These are phyloP conservation scores for Jordanella pulchra DNA, from an alignment of 2,797 vertebrate genomes.

Conservation along the genomic window DNA sequence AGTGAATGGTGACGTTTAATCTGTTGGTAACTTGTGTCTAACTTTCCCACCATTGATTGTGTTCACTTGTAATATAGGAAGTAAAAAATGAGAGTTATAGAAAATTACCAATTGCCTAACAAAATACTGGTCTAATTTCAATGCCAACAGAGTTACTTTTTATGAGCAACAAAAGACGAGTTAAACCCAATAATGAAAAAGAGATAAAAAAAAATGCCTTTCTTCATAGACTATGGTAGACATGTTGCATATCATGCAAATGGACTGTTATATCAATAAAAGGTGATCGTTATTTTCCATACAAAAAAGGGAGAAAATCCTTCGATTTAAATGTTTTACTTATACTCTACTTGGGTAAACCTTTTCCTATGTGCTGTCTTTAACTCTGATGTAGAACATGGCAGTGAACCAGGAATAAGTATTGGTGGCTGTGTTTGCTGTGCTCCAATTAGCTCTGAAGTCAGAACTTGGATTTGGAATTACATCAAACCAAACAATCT, in stretches of 20 bases:
- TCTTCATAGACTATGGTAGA: slow-evolving; percentile 11
- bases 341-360: slow-evolving; percentile 43
- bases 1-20: not conserved
- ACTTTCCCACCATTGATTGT: slow-evolving; percentile 47
- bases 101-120: slow-evolving; percentile 17
- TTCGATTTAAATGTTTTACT: slow-evolving; percentile 19
- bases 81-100: slow-evolving; percentile 3
- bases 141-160: slow-evolving; percentile 47
- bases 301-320: not conserved
- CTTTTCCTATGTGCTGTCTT: slow-evolving; percentile 6
- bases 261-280: slow-evolving; percentile 14
- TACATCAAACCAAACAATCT: not conserved
- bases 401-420: not conserved
- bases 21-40: not conserved
- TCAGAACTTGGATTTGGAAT: not conserved
- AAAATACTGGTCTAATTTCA: slow-evolving; percentile 37
- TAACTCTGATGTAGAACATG: not conserved
- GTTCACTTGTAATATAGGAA: slow-evolving; percentile 41
- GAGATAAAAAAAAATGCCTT: slow-evolving; percentile 10
- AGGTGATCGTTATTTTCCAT: not conserved
- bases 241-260: slow-evolving; percentile 3
- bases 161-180: slow-evolving; percentile 32
- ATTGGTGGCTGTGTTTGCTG: not conserved
- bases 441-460: not conserved
- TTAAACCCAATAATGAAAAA: slow-evolving; percentile 38